These are phyloP conservation scores for Ridgeia piscesae DNA, from an alignment of 1,140 invertebrate genomes.

Conservation along the genomic window DNA sequence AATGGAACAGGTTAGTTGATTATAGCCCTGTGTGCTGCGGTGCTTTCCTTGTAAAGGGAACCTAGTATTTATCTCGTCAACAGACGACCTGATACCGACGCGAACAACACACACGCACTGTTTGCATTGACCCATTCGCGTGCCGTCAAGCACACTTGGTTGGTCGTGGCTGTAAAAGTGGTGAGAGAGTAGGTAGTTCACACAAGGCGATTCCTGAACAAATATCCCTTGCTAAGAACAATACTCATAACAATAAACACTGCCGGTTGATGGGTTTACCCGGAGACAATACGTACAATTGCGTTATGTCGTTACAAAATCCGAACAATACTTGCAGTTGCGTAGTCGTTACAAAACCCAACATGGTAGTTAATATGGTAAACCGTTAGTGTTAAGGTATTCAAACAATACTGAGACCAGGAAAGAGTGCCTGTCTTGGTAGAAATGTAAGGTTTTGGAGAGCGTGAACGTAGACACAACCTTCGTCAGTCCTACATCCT, in stretches of 20 bases:
- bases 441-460: too few species aligned
- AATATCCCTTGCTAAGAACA: not conserved
- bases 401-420: too few species aligned
- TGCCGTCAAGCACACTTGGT: not conserved
- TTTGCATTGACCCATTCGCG: not conserved
- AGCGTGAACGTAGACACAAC: too few species aligned
- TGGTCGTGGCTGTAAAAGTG: not conserved
- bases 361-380: too few species aligned
- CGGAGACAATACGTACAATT: not conserved
- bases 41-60: not conserved
- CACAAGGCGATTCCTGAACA: not conserved
- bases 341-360: too few species aligned
- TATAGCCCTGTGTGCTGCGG: not conserved
- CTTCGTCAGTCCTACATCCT: too few species aligned
- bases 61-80: not conserved
- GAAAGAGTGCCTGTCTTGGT: too few species aligned
- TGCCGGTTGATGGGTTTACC: too few species aligned
- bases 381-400: too few species aligned
- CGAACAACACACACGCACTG: not conserved
- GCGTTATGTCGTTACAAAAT: too few species aligned
- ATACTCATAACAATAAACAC: too few species aligned
- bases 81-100: not conserved
- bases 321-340: too few species aligned
- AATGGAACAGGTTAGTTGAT: not conserved
- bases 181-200: not conserved